Percentiles rank a stretch among this genome's conserved stretches.
These are phyloP conservation scores for Phaedon cochleariae DNA, from an alignment of 2,888 invertebrate genomes.

Conservation along the genomic window DNA sequence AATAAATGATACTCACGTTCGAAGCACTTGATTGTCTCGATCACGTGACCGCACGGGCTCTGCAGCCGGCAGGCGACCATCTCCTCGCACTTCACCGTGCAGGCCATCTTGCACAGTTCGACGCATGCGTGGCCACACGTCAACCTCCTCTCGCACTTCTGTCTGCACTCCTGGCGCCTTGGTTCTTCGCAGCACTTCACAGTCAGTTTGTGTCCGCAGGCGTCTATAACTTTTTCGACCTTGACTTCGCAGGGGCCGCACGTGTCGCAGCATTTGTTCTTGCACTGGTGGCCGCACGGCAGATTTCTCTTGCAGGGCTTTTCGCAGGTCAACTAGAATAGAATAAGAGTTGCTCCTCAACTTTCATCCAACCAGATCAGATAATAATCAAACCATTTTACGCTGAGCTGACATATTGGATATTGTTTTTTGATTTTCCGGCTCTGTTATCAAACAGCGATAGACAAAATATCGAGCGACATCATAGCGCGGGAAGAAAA, in stretches of 20 bases:
- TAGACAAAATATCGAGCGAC: too few relatives aligned
- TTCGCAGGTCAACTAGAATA: not conserved
- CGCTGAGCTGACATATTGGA: too few relatives aligned
- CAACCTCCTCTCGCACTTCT: not conserved
- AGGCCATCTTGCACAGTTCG: not conserved
- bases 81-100: not conserved
- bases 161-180: not conserved
- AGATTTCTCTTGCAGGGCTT: not conserved
- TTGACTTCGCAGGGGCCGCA: slow-evolving; percentile 5
- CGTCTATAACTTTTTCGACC: not conserved
- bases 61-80: not conserved
- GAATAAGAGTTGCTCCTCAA: too few relatives aligned
- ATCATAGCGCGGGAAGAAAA: too few relatives aligned
- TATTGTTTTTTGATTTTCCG: too few relatives aligned
- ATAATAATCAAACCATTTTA: too few relatives aligned
- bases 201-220: not conserved
- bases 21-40: slow-evolving; percentile 2
- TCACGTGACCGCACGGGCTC: not conserved
- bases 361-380: too few relatives aligned
- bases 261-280: not conserved
- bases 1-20: slow-evolving; percentile 10
- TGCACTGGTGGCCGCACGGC: not conserved
- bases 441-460: too few relatives aligned
- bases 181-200: slow-evolving; percentile 5
- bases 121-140: not conserved